phyloP scores from a whole-genome alignment of 2,797 vertebrate species.

The Sphaeramia orbicularis region DNA sequence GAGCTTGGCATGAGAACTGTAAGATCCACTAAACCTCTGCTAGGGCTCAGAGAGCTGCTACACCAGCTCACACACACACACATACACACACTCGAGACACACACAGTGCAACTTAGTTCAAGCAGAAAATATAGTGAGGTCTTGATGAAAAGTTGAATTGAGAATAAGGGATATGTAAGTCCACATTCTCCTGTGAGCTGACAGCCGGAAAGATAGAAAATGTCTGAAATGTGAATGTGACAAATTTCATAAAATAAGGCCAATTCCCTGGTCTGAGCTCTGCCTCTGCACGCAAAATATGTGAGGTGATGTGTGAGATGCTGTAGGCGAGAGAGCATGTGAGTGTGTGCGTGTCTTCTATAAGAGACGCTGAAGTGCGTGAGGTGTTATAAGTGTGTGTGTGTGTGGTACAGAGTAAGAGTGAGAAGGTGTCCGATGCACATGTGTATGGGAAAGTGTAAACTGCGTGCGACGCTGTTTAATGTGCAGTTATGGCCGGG shows the following conservation, averaged over 20 bases:
- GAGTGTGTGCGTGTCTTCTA: conserved; percentile 26
- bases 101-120: conserved; percentile 16
- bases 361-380: conserved; percentile 9
- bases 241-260: conserved; percentile 66
- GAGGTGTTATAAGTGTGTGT: conserved; percentile 14
- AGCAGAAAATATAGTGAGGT: conserved; percentile 22
- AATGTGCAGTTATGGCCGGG: neutral
- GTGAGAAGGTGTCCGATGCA: conserved; percentile 22
- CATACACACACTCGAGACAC: conserved; percentile 14
- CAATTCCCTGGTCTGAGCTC: conserved; percentile 44
- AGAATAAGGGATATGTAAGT: conserved; percentile 7
- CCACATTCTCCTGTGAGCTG: conserved; percentile 1
- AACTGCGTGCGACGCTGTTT: conserved; percentile 27
- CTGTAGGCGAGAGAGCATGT: conserved; percentile 41
- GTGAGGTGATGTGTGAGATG: conserved; percentile 46
- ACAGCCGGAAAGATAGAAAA: conserved; percentile 13
- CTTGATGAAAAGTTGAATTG: conserved; percentile 17
- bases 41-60: conserved; percentile 47
- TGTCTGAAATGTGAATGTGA: conserved; percentile 64
- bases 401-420: neutral
- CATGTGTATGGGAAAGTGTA: conserved; percentile 25
- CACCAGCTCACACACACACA: conserved; percentile 1
- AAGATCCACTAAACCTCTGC: conserved; percentile 58
- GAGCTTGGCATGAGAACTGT: conserved; percentile 53
- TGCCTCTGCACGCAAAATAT: conserved; percentile 51